phyloP scores from a whole-genome alignment of 2,888 invertebrate species.

The Sesamia inferens region DNA sequence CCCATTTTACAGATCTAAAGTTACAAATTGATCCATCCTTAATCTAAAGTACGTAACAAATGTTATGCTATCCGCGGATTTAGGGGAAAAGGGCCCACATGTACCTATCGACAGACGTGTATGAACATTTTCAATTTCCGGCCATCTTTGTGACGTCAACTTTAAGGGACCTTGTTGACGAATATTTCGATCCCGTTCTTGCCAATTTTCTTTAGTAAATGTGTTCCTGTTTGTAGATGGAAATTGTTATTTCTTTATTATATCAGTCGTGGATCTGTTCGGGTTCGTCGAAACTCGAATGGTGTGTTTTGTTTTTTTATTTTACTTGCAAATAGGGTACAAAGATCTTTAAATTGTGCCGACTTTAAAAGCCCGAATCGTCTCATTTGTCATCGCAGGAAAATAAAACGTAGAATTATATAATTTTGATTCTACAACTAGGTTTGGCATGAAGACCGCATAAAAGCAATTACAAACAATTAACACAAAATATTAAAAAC shows the following conservation, averaged over 20 bases:
- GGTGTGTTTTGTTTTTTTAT: slow-evolving; percentile 14
- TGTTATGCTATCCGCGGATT: slow-evolving; percentile 42
- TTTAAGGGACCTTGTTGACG: slow-evolving; percentile 31
- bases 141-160: slow-evolving; percentile 45
- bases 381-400: neutral
- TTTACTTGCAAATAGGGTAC: neutral
- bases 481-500: neutral
- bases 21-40: slow-evolving; percentile 55
- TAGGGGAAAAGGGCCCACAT: slow-evolving; percentile 27
- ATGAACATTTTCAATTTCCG: slow-evolving; percentile 64
- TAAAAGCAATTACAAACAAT: neutral
- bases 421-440: neutral
- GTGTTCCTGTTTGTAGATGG: slow-evolving; percentile 50
- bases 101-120: slow-evolving; percentile 42
- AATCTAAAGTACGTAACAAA: slow-evolving; percentile 44
- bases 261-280: slow-evolving; percentile 22
- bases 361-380: neutral
- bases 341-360: neutral
- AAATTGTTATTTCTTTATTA: slow-evolving; percentile 57
- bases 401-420: neutral
- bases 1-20: slow-evolving; percentile 26
- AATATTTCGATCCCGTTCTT: slow-evolving; percentile 54
- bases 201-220: slow-evolving; percentile 55
- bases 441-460: neutral
- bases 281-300: slow-evolving; percentile 4